Conservation (phyloP, 2,888 invertebrate species). For the Diogma glabrata region DNA sequence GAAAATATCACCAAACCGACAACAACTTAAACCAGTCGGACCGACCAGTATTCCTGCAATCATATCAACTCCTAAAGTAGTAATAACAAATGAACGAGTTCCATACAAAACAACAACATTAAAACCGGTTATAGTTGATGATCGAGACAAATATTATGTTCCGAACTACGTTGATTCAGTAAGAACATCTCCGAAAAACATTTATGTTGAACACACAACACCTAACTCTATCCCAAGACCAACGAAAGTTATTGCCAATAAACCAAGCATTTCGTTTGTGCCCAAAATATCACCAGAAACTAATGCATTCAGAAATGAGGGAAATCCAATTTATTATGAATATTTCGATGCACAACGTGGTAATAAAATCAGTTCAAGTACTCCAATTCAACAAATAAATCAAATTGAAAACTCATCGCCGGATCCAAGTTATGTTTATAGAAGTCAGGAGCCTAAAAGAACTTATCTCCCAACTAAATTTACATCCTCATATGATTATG, state of each 20-base stretch:
- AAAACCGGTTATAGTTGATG: background rate
- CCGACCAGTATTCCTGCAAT: constrained; percentile 29
- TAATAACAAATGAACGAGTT: constrained; percentile 21
- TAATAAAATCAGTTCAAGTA: constrained; percentile 1
- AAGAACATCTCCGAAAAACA: background rate
- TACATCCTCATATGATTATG: constrained; percentile 19
- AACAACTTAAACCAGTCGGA: constrained; percentile 4
- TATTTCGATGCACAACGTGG: constrained; percentile 30
- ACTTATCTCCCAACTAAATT: constrained; percentile 14
- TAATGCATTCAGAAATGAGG: constrained; percentile 24
- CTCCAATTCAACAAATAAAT: background rate
- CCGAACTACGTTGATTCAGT: background rate
- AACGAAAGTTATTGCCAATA: constrained; percentile 11
- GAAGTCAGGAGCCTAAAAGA: constrained; percentile 11
- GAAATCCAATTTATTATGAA: constrained; percentile 36
- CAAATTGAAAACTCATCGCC: constrained; percentile 1
- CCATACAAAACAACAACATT: constrained; percentile 5
- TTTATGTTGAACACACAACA: too few species aligned
- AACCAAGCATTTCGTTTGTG: constrained; percentile 25
- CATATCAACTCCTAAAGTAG: constrained; percentile 23
- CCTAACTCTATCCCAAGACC: constrained; percentile 4
- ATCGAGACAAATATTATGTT: constrained; percentile 4
- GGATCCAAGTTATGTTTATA: background rate
- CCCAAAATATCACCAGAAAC: constrained; percentile 24
- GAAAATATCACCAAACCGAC: constrained; percentile 26